Base-by-base conservation (phyloP, 2,888 invertebrate genomes). In the Tanaodytes sp. region DNA sequence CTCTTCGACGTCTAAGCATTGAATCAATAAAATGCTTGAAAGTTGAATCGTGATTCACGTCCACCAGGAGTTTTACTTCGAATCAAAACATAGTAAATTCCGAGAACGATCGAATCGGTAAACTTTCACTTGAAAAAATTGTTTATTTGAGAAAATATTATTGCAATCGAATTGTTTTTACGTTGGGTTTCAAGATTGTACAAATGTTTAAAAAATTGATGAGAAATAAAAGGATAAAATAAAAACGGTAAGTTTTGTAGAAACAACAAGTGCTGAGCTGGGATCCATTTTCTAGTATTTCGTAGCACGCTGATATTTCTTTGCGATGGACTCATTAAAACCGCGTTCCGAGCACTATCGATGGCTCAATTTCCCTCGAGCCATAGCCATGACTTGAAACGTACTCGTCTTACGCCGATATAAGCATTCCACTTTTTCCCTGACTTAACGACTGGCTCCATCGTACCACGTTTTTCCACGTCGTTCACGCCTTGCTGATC, bases 371-470 rank as follows among this genome's bases (percentile, higher is more conserved):
- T 71, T 69, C 61, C 61, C 71, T 33, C 63, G 33, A 45, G 59
- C 46, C 54, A 36, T 55, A 45, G 64, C 59, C 63, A 63, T 49
- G 51, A 70, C 65, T 70, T 57, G 61, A 65, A 61, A 65, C 61
- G 48, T 69, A 66, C 58, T 63, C 64, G 68, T 71, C 63, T 69
- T 68, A 61, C 61, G 62, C 64, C 65, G 67, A 73, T 73, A 70
- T 68, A 71, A 57, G 68, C 73, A 74, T 76, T 72, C 71, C 66
- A 51, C 72, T 73, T 73, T 73, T 73, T 74, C 57, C 42, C 48
- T 39, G 37, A 55, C 54, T 69, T 72, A 76, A 71, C 70, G 70
- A 69, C 62, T 49, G 33, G 42, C 67, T 62, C 69, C 49, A 57
- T 37, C 57, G 49, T 31, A 46, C 55, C 54, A 59, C 59, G 61